Percentiles rank a stretch among this genome's conserved stretches.
These are phyloP conservation scores for Sigmodon hispidus DNA, from an alignment of 2,113 vertebrate species.

Conservation along the genomic window DNA sequence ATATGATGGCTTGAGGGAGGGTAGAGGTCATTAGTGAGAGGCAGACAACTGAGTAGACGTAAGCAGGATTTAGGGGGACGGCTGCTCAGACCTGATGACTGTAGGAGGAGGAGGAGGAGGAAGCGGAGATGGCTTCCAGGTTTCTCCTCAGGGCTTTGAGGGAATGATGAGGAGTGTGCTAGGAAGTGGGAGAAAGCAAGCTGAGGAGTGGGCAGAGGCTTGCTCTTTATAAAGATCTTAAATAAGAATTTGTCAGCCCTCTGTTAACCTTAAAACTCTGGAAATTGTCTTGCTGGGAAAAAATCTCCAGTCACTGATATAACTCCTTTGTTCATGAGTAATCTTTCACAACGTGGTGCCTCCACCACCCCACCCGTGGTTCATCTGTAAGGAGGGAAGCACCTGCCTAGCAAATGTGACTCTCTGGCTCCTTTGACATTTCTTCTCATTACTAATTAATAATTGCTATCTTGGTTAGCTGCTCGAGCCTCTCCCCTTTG, in stretches of 20 bases:
- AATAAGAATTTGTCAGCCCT: conserved; percentile 18
- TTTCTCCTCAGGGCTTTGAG: background rate
- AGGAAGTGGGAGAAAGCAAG: background rate
- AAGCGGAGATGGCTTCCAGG: background rate
- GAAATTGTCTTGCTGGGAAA: conserved; percentile 24
- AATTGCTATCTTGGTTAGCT: conserved; percentile 12
- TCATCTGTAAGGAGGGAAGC: conserved; percentile 21
- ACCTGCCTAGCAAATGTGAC: background rate
- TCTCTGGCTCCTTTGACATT: background rate
- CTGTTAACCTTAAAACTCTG: background rate
- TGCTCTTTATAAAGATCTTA: background rate
- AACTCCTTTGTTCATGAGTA: background rate
- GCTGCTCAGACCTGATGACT: background rate
- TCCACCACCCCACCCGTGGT: background rate
- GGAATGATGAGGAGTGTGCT: background rate
- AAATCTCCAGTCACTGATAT: background rate
- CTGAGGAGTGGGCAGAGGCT: background rate
- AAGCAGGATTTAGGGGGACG: background rate
- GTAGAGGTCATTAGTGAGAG: background rate
- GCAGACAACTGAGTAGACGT: too few species aligned
- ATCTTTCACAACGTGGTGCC: background rate
- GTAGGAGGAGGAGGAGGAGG: too few species aligned
- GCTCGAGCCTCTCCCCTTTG: background rate
- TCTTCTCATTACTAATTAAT: conserved; percentile 43
- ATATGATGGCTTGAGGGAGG: background rate